Conservation (phyloP, 2,797 vertebrate species). For the Holocentrus rufus region DNA sequence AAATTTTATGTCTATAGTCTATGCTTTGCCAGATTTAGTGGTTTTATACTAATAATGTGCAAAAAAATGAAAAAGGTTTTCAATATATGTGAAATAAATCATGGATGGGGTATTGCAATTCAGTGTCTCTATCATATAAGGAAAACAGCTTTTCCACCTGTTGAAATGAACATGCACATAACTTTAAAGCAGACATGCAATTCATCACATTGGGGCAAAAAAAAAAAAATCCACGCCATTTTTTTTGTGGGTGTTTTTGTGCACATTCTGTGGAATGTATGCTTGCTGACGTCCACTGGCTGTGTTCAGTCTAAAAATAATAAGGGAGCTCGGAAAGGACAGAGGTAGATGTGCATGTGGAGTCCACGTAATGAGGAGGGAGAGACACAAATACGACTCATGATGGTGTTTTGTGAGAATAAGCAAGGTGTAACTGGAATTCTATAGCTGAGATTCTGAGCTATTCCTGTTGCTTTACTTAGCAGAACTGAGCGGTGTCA, state of each 20-base stretch:
- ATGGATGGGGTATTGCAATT: too few species aligned
- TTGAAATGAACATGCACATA: not conserved
- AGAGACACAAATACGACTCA: conserved; percentile 44
- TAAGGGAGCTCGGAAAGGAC: conserved; percentile 11
- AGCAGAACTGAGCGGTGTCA: conserved; percentile 47
- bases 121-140: too few species aligned
- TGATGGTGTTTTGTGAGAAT: conserved; percentile 38
- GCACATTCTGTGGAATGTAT: not conserved
- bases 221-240: too few species aligned
- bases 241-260: too few species aligned
- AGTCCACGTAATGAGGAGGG: conserved; percentile 26
- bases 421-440: conserved; percentile 33
- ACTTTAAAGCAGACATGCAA: too few species aligned
- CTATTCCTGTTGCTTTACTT: conserved; percentile 59
- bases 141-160: not conserved
- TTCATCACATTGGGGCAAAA: too few species aligned
- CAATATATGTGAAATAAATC: too few species aligned
- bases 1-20: too few species aligned
- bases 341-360: conserved; percentile 9
- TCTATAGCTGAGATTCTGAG: conserved; percentile 42
- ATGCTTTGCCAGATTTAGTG: too few species aligned
- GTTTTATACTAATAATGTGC: too few species aligned
- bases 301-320: conserved; percentile 14
- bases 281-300: not conserved
- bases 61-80: too few species aligned